These are phyloP conservation scores for Pseudochirops corinnae DNA, from an alignment of 2,797 vertebrate genomes.

Conservation along the genomic window DNA sequence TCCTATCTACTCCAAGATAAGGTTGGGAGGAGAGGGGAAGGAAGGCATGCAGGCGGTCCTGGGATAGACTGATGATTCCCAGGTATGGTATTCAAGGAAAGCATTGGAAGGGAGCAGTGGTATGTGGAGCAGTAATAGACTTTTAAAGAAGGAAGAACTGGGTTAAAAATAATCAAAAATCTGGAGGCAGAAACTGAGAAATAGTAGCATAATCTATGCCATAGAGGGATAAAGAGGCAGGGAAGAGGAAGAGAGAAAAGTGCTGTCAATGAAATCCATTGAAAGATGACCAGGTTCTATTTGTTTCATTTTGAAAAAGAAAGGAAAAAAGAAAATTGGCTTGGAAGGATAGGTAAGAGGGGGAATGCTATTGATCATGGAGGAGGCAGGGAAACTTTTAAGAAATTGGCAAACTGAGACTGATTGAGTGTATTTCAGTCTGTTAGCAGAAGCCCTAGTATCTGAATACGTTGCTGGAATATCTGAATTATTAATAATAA, in stretches of 20 bases:
- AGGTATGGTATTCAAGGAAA: constrained; percentile 1
- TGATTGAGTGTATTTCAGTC: constrained; percentile 74
- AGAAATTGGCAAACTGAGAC: constrained; percentile 25
- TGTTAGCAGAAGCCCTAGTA: constrained; percentile 16
- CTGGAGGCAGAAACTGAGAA: constrained; percentile 6
- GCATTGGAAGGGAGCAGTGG: background rate
- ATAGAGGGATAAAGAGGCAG: background rate
- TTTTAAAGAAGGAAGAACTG: constrained; percentile 21
- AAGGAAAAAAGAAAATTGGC: constrained; percentile 20
- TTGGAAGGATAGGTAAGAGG: constrained; percentile 51
- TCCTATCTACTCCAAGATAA: background rate
- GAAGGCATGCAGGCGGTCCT: background rate
- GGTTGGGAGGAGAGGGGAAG: background rate
- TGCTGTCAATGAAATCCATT: constrained; percentile 3
- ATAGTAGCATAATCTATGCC: background rate
- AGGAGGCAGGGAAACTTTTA: constrained; percentile 78
- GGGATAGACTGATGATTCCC: background rate
- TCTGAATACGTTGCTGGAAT: constrained; percentile 67
- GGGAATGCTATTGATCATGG: constrained; percentile 65
- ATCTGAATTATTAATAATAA: constrained; percentile 76
- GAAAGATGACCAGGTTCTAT: constrained; percentile 2
- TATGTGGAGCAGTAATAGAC: background rate
- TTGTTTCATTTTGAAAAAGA: background rate
- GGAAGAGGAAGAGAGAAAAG: constrained; percentile 2
- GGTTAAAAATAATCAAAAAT: background rate